These are phyloP conservation scores for Eptesicus fuscus DNA, from an alignment of 2,113 vertebrate species.

Conservation along the genomic window DNA sequence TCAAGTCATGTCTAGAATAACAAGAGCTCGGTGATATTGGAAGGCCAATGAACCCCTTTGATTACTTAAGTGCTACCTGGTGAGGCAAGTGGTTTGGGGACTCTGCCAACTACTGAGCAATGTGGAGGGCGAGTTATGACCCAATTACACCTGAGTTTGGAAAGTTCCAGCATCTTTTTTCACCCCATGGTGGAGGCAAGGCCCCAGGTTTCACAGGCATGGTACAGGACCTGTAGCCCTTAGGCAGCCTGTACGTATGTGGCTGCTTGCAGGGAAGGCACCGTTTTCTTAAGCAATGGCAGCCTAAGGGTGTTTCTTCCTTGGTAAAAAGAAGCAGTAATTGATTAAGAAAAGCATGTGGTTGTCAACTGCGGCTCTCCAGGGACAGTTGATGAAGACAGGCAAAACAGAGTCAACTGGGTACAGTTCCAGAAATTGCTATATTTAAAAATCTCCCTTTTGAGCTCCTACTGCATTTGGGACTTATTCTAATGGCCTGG, in stretches of 20 bases:
- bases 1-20: constrained; percentile 37
- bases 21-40: not conserved
- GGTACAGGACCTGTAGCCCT: no score
- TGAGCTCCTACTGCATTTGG: not conserved
- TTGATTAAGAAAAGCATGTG: not conserved
- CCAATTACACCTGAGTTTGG: not conserved
- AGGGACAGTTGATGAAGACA: not conserved
- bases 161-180: not conserved
- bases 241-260: not conserved
- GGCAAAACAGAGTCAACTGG: not conserved
- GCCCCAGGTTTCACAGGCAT: not conserved
- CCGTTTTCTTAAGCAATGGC: not conserved
- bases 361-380: not conserved
- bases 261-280: not conserved
- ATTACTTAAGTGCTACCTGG: not conserved
- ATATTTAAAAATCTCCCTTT: not conserved
- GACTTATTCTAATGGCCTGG: not conserved
- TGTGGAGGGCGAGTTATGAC: not conserved
- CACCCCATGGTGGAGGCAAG: not conserved
- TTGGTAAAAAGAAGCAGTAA: not conserved
- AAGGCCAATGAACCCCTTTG: constrained; percentile 31
- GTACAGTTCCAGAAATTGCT: constrained; percentile 7
- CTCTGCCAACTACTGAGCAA: not conserved
- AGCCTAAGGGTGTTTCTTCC: not conserved
- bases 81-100: not conserved